phyloP scores from a whole-genome alignment of 2,113 vertebrate species.

The Gasterosteus nipponicus region DNA sequence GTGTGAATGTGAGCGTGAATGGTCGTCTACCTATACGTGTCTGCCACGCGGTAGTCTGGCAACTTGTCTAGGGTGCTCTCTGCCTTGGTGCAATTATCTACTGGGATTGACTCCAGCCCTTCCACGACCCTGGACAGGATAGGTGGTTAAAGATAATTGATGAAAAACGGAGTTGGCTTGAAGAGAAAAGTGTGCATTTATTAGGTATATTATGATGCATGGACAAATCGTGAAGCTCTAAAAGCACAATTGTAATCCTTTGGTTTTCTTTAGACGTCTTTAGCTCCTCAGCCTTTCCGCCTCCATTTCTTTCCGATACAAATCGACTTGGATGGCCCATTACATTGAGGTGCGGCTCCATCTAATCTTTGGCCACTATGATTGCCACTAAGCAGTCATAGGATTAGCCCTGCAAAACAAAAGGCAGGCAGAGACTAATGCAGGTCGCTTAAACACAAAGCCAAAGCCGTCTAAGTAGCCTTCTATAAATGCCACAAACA shows the following conservation, averaged over 20 bases:
- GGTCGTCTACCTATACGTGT: too few relatives aligned
- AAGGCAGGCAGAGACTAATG: background rate
- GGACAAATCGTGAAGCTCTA: background rate
- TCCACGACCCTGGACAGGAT: too few relatives aligned
- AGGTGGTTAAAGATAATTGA: background rate
- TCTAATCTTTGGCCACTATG: background rate
- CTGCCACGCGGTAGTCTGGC: too few relatives aligned
- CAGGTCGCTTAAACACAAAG: background rate
- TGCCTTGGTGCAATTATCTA: too few relatives aligned
- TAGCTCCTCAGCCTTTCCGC: background rate
- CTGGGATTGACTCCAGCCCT: too few relatives aligned
- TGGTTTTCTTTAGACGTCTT: background rate
- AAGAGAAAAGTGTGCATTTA: background rate
- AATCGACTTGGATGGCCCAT: background rate
- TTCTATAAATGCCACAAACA: slow-evolving; percentile 1
- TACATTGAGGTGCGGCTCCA: background rate
- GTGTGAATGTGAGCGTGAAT: too few relatives aligned
- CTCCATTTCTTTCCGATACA: background rate
- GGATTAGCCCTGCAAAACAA: slow-evolving; percentile 1
- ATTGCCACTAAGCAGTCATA: background rate
- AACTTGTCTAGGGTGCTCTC: too few relatives aligned
- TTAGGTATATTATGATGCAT: background rate
- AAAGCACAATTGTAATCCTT: background rate
- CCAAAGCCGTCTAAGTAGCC: background rate
- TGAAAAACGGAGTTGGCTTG: background rate